Base-by-base conservation (phyloP, 2,888 invertebrate species). In the Platycheirus rosarum region DNA sequence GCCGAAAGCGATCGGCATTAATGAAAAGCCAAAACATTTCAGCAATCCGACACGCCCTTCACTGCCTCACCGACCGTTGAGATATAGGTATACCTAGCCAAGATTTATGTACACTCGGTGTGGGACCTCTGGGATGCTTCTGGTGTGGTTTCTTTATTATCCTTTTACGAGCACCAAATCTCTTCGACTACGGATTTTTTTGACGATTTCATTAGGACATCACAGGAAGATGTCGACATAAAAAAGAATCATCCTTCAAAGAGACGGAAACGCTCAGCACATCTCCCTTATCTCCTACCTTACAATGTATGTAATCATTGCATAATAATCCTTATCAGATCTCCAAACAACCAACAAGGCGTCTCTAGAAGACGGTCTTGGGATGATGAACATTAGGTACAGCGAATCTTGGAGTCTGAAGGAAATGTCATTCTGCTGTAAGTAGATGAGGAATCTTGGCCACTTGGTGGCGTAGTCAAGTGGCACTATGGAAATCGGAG, bases 1-100 rank as follows among this genome's bases (percentile, higher is more conserved):
- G 85, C 85, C 85, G 76, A 85, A 85, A 84, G 85, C 85, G 79
- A 85, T 85, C 85, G 85, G 84, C 78, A 84, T 80, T 78, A 84
- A 84, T 85, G 85, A 85, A 85, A 85, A 82, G 84, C 85, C 85
- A 85, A 85, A 85, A 85, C 85, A 85, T 85, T 85, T 85, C 85
- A 84, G 79, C 85, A 71, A 85, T 85, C 85, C 82, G 85, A 84
- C 84, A 85, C 85, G 85, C 85, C 85, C 85, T 85, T 85, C 85
- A 84, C 35, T 79, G 73, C 80, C 65, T 63, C 70, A 82, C 69
- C 76, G 74, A 69, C 66, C 65, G n/a, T n/a, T n/a, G n/a, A n/a
- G n/a, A n/a, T 60, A 46, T 84, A 85, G 84, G n/a, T n/a, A n/a
- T n/a, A 85, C 85, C 84, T 85, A 85, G 80, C 73, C 29, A 65